phyloP scores from a whole-genome alignment of 2,113 vertebrate genomes.

The Mus pahari region DNA sequence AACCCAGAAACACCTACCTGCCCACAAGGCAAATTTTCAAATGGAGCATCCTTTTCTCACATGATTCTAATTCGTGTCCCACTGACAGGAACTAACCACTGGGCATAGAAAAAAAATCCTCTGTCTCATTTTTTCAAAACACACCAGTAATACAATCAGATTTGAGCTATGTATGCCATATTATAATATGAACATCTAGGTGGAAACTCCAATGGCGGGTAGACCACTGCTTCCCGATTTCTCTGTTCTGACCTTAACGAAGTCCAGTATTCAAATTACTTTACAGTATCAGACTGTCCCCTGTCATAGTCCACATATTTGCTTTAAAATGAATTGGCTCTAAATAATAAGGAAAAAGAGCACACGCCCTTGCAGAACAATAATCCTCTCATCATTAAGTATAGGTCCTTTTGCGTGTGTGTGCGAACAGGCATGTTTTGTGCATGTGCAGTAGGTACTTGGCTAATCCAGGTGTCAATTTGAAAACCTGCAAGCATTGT shows the following conservation, averaged over 20 bases:
- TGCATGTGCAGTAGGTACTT: neutral
- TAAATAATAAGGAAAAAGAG: neutral
- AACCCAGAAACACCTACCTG: neutral
- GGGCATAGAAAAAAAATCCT: fast-evolving
- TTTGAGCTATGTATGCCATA: neutral
- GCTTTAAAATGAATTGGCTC: neutral
- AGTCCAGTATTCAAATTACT: neutral
- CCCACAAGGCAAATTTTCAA: neutral
- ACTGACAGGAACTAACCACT: neutral
- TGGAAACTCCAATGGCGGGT: neutral
- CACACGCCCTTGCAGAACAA: neutral
- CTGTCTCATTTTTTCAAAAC: neutral
- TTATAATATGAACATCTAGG: neutral
- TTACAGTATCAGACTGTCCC: neutral
- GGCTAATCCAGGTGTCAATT: neutral
- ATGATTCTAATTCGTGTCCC: no score
- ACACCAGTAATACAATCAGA: neutral
- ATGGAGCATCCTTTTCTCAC: neutral
- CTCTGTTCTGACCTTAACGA: neutral
- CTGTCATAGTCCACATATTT: neutral
- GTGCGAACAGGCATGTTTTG: neutral
- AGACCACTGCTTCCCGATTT: neutral
- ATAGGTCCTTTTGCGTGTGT: neutral
- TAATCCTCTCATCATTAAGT: neutral
- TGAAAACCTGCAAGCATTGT: neutral